phyloP scores from a whole-genome alignment of 2,888 invertebrate species.

The Tetanocera ferruginea region DNA sequence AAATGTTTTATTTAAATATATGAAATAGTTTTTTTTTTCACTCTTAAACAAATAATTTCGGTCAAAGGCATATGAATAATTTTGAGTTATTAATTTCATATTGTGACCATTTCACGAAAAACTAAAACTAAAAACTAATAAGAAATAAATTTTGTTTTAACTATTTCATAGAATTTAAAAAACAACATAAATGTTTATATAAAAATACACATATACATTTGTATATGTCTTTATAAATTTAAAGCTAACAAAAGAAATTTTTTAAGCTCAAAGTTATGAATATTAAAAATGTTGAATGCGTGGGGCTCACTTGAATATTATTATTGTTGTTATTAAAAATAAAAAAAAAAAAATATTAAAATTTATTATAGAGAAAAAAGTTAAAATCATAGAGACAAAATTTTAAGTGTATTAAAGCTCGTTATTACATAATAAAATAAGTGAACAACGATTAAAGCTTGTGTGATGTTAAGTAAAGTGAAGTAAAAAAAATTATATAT shows the following conservation, averaged over 20 bases:
- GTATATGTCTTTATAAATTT: too few relatives aligned
- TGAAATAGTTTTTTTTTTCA: too few relatives aligned
- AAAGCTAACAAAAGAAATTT: not conserved
- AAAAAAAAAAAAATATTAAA: not conserved
- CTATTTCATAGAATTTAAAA: too few relatives aligned
- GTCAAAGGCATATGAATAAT: too few relatives aligned
- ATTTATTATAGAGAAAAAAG: not conserved
- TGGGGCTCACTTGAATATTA: slow-evolving; percentile 50
- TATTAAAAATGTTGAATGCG: slow-evolving; percentile 44
- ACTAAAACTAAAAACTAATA: too few relatives aligned
- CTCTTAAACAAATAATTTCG: too few relatives aligned
- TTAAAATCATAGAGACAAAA: not conserved
- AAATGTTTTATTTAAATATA: too few relatives aligned
- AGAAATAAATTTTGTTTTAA: too few relatives aligned
- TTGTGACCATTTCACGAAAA: too few relatives aligned
- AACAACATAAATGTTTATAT: not conserved
- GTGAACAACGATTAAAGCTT: not conserved
- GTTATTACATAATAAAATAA: not conserved
- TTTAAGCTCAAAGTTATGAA: not conserved
- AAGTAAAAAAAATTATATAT: too few relatives aligned
- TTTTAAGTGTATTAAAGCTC: not conserved
- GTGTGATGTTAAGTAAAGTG: too few relatives aligned
- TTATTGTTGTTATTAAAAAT: slow-evolving; percentile 1
- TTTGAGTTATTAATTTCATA: too few relatives aligned
- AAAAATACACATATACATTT: not conserved